phyloP scores from a whole-genome alignment of 1,140 invertebrate species.

The Drosophila bocki region DNA sequence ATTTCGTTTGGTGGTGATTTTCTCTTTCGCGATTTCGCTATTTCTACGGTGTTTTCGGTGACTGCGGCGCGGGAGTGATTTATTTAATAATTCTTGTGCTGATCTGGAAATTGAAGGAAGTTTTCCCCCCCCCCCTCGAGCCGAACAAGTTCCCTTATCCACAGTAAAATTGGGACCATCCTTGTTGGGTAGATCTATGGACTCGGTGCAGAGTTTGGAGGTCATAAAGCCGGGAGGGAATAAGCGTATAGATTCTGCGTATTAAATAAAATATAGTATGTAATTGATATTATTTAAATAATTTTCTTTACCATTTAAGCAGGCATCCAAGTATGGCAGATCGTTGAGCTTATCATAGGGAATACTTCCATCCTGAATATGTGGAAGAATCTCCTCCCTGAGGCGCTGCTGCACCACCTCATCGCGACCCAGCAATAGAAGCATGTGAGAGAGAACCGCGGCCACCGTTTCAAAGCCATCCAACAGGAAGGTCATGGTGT shows the following conservation, averaged over 20 bases:
- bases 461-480: conserved; percentile 80
- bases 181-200: conserved; percentile 54
- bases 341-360: conserved; percentile 62
- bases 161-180: conserved; percentile 52
- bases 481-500: conserved; percentile 66
- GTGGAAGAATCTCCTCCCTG: conserved; percentile 74
- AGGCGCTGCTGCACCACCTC: conserved; percentile 48
- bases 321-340: conserved; percentile 71
- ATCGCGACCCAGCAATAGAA: conserved; percentile 59
- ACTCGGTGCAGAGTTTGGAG: conserved; percentile 61
- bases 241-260: conserved; percentile 54
- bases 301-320: conserved; percentile 53
- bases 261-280: not conserved
- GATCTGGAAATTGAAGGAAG: too few species aligned
- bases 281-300: too few species aligned
- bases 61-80: too few species aligned
- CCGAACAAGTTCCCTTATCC: conserved; percentile 85
- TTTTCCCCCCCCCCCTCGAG: too few species aligned
- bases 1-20: too few species aligned
- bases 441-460: conserved; percentile 37
- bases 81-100: too few species aligned
- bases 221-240: conserved; percentile 48
- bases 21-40: too few species aligned
- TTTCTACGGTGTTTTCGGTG: too few species aligned
- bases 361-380: conserved; percentile 41